phyloP scores from a whole-genome alignment of 2,113 vertebrate species.

The Leptosomus discolor region DNA sequence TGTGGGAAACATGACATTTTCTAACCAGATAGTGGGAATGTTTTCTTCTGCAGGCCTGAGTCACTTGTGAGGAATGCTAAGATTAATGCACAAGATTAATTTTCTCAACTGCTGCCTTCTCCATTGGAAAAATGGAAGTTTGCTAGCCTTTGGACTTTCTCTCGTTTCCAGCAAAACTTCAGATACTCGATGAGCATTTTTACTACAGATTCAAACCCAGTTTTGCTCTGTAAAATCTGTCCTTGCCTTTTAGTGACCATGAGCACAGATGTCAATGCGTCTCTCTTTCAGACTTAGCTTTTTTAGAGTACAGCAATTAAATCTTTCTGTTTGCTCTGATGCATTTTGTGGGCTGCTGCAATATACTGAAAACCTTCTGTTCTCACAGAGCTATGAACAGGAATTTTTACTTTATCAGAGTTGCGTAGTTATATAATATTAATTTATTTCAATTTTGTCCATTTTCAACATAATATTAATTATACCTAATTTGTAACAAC shows the following conservation, averaged over 20 bases:
- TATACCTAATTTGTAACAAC: neutral
- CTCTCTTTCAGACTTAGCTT: neutral
- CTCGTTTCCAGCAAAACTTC: neutral
- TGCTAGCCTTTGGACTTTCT: neutral
- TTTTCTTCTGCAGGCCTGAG: conserved; percentile 58
- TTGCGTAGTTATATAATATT: neutral
- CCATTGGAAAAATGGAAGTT: neutral
- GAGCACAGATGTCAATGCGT: neutral
- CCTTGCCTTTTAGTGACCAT: neutral
- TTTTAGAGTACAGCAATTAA: neutral
- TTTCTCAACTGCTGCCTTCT: conserved; percentile 26
- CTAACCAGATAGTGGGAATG: conserved; percentile 59
- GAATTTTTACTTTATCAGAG: neutral
- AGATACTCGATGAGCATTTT: neutral
- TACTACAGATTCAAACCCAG: neutral
- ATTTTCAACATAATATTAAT: neutral
- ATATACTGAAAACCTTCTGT: neutral
- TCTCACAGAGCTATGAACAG: neutral
- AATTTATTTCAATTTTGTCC: neutral
- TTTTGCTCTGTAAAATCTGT: neutral
- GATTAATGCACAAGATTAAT: conserved; percentile 61
- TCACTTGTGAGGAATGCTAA: conserved; percentile 74
- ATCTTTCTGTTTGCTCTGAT: neutral
- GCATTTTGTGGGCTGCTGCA: neutral
- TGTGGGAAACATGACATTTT: conserved; percentile 68